Evolutionary conservation across 2,888 invertebrate species (phyloP), one percentile per base, ranked within the genome.

Genomic region (Hypolimnas misippus): DNA sequence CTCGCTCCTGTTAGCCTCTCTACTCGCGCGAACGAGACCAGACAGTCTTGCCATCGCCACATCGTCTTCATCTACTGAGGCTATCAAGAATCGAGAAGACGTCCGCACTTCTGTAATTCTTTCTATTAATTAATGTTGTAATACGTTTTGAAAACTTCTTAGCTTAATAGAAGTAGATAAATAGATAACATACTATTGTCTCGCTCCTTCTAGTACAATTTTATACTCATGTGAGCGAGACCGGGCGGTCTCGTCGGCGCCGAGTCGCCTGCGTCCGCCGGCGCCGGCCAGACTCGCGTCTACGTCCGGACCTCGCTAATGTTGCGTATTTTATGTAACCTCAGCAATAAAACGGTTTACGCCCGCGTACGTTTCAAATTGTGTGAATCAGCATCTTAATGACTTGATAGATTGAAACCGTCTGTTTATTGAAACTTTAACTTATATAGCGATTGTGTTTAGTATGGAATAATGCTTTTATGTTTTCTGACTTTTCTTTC

Each of bases 241-340:
- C 29, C 54, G 57, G 63, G 54, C 53, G 65, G 29, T 49, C 49
- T 49, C 50, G 54, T 7, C 66, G 79, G 77, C 81, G 81, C 78
- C 79, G 60, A 66, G 75, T 79, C 73, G 78, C 80, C 77, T 74
- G 63, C 77, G 71, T 40, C 62, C 38, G 49, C 0, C 38, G 79
- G 81, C 82, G 82, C 81, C 82, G 53, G 16, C 46, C 56, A 70
- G 82, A 78, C 82, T 82, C 35, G 49, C 57, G 35, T 50, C 38
- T 46, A 14, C 49, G 49, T 29, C 49, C 29, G 49, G 29, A 29
- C 49, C 49, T 49, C 49, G 5, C 33, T 56, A 46, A 46, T 46
- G 74, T 70, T 70, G 57, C 66, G 69, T 63, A 60, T 62, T 57
- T 71, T 38, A 51, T 42, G 56, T 42, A 63, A 46, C 44, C 44